Base-by-base conservation (phyloP, 2,113 vertebrate genomes). In the Loxodonta africana region DNA sequence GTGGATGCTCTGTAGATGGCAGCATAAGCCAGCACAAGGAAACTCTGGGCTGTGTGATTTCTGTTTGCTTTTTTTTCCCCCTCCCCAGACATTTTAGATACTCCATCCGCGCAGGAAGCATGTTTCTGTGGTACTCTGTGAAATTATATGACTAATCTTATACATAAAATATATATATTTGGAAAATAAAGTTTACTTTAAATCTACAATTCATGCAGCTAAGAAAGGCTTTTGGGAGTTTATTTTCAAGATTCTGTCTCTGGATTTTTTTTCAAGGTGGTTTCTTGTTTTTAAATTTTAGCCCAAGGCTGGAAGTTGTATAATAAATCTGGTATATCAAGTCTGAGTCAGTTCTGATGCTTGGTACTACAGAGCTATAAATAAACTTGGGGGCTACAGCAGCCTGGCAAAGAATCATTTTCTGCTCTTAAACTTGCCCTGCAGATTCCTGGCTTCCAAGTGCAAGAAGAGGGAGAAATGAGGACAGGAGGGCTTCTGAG, bases 31-130 rank as follows among this genome's bases (percentile, higher is more conserved):
- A 21, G 33, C n/a, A 6, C 44, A 37, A 73, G 57, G 6, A 57
- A 46, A 7, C 3, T 26, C 21, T 1, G 5, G 14, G 4, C 28
- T 14, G 26, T 46, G 62, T 30, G 17, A n/a, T 53, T 4, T 44
- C 2, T 46, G 41, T 10, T 30, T 30, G 30, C 60, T 46, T 28
- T 7, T 25, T 18, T 51, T 67, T 37, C 15, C 51, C 17, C 26
- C 53, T 5, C 0, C 30, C n/a, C 44, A 37, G 87, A 8, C 6
- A 37, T 30, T 48, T 23, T 18, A 28, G 60, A 10, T 26, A 28
- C 4, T 1, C 30, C 4, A 0, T 46, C 48, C 6, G 4, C 0
- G 4, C 25, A 11, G 44, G 7, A 21, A 65, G 25, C 0, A 0
- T 12, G 26, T 37, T 60, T n/a, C 76, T 2, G n/a, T 26, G 33